A percentile compares a stretch with the other conserved stretches of the same genome.
Evolutionary conservation across 2,888 invertebrate genomes (phyloP).

Genomic region (Sisyra nigra): DNA sequence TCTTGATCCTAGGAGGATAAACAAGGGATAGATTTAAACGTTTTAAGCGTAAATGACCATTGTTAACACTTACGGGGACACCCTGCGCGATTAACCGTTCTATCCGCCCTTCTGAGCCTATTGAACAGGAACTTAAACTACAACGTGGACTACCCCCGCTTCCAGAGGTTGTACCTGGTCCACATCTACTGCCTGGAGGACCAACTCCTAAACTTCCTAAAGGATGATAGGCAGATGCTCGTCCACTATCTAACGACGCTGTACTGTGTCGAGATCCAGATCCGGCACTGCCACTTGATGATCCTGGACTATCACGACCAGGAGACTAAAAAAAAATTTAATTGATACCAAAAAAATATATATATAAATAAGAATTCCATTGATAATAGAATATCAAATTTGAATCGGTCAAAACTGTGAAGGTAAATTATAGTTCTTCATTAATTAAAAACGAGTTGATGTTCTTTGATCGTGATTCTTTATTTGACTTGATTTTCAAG

Average conservation of each 20-base stretch:
- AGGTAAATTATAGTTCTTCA: too few relatives aligned
- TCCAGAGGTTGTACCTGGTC: slow-evolving; percentile 32
- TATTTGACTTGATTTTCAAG: too few relatives aligned
- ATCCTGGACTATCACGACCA: slow-evolving; percentile 84
- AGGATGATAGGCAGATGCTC: slow-evolving; percentile 65
- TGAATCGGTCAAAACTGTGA: too few relatives aligned
- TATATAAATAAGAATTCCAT: neutral
- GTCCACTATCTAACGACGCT: slow-evolving; percentile 79
- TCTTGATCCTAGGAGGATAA: slow-evolving; percentile 76
- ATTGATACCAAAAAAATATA: neutral
- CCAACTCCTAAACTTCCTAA: slow-evolving; percentile 27
- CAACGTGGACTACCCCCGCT: slow-evolving; percentile 45
- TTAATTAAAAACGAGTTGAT: too few relatives aligned
- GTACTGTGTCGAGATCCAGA: slow-evolving; percentile 82
- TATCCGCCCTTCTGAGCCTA: slow-evolving; percentile 51
- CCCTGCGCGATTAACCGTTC: slow-evolving; percentile 63
- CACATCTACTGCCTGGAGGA: slow-evolving; percentile 25
- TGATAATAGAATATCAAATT: neutral
- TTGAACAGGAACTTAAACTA: slow-evolving; percentile 61
- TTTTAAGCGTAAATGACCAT: neutral
- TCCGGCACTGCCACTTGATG: slow-evolving; percentile 73
- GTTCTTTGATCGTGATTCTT: too few relatives aligned
- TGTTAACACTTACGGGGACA: slow-evolving; percentile 38
- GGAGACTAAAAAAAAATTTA: slow-evolving; percentile 46
- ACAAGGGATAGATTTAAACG: slow-evolving; percentile 7